These are phyloP conservation scores for Scomber colias DNA, from an alignment of 2,113 vertebrate genomes.

Conservation along the genomic window DNA sequence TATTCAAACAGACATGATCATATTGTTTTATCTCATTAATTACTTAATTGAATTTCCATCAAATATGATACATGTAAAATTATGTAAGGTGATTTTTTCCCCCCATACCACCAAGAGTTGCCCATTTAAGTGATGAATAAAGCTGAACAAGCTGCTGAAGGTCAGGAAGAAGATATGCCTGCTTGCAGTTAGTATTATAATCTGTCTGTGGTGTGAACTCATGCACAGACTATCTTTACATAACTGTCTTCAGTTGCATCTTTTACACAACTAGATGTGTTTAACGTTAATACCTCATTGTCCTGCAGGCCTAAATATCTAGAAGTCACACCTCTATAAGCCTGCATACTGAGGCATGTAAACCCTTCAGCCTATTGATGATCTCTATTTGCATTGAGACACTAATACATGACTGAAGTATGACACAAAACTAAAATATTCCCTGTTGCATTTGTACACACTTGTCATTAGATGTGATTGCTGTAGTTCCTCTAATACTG, in stretches of 20 bases:
- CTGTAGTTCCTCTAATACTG: too few relatives aligned
- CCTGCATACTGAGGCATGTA: background rate
- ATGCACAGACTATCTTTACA: background rate
- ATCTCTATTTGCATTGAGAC: background rate
- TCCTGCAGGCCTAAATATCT: background rate
- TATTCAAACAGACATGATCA: too few relatives aligned
- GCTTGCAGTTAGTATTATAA: background rate
- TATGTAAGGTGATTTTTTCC: too few relatives aligned
- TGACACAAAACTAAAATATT: background rate
- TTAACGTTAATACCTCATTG: background rate
- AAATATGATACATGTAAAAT: background rate
- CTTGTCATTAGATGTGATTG: too few relatives aligned
- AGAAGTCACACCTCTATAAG: too few relatives aligned
- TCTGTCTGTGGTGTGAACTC: too few relatives aligned
- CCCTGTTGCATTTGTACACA: too few relatives aligned
- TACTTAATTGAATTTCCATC: too few relatives aligned
- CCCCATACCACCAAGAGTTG: too few relatives aligned
- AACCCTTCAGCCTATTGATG: background rate
- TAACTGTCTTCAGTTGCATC: background rate
- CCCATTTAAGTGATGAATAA: background rate
- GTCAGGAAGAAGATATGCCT: background rate
- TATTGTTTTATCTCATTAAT: too few relatives aligned
- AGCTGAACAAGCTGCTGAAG: background rate
- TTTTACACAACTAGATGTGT: background rate
- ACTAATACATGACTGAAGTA: background rate